phyloP scores from a whole-genome alignment of 2,888 invertebrate species.

The Liodrosophila aerea region DNA sequence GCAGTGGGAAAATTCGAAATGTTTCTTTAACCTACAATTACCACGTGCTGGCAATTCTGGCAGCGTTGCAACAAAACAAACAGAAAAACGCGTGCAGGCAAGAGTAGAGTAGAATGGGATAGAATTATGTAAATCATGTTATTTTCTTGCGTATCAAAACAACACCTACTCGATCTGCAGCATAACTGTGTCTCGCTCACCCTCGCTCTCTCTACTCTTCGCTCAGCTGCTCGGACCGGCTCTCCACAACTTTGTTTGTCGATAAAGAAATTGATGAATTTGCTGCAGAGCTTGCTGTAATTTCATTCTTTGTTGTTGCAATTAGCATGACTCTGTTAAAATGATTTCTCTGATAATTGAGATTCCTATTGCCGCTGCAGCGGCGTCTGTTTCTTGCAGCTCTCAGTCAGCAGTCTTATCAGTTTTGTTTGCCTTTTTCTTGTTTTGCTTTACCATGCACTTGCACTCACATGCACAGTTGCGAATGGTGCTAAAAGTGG shows the following conservation, averaged over 20 bases:
- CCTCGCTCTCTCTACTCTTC: background rate
- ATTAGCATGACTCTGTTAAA: constrained; percentile 55
- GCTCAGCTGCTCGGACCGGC: constrained; percentile 10
- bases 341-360: constrained; percentile 15
- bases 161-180: constrained; percentile 1
- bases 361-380: constrained; percentile 15
- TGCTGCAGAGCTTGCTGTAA: constrained; percentile 48
- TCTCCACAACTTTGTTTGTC: constrained; percentile 10
- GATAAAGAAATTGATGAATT: no score
- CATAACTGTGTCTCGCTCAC: no score
- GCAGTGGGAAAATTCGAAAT: constrained; percentile 22
- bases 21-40: constrained; percentile 78
- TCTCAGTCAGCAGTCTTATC: constrained; percentile 46
- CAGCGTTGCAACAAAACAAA: constrained; percentile 40
- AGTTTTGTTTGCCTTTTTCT: constrained; percentile 31
- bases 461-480: background rate
- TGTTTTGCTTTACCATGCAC: constrained; percentile 41
- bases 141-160: no score
- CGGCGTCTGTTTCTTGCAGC: constrained; percentile 5
- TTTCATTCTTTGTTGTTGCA: constrained; percentile 36
- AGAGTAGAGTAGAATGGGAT: constrained; percentile 8
- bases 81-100: constrained; percentile 4
- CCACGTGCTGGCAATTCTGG: constrained; percentile 71
- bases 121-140: constrained; percentile 75
- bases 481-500: no score